These are phyloP conservation scores for Chloroclysta siterata DNA, from an alignment of 2,888 invertebrate species.

Conservation along the genomic window DNA sequence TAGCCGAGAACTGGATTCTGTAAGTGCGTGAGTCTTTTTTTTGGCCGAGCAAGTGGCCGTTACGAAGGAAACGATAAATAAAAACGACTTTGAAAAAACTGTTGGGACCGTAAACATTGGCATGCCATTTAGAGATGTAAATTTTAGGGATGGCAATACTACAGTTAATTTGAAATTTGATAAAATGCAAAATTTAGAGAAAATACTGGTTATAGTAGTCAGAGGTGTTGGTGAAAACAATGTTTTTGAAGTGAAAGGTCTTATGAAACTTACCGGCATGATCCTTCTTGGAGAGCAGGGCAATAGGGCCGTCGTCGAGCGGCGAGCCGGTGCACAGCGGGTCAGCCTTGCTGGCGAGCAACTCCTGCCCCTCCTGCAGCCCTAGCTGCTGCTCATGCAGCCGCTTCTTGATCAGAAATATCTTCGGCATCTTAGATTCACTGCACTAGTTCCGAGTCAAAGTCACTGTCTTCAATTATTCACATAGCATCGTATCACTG, in stretches of 20 bases:
- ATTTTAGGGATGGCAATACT: slow-evolving; percentile 25
- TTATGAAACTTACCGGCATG: slow-evolving; percentile 65
- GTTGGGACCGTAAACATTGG: slow-evolving; percentile 37
- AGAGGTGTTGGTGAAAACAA: neutral
- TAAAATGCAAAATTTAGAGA: neutral
- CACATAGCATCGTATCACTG: slow-evolving; percentile 81
- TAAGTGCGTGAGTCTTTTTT: slow-evolving; percentile 68
- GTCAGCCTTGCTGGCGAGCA: slow-evolving; percentile 86
- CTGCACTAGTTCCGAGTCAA: slow-evolving; percentile 77
- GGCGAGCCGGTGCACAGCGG: slow-evolving; percentile 85
- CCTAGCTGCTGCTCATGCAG: slow-evolving; percentile 95
- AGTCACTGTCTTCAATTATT: slow-evolving; percentile 74
- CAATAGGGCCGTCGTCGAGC: slow-evolving; percentile 85
- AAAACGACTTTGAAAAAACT: slow-evolving; percentile 49
- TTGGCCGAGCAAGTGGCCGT: slow-evolving; percentile 71
- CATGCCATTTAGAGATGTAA: slow-evolving; percentile 32
- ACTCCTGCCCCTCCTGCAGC: slow-evolving; percentile 92
- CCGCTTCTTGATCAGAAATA: slow-evolving; percentile 95
- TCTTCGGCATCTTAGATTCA: slow-evolving; percentile 92
- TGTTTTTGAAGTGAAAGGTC: neutral
- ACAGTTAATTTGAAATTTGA: neutral
- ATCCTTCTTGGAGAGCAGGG: slow-evolving; percentile 85
- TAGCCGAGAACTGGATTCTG: slow-evolving; percentile 76
- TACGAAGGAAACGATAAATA: slow-evolving; percentile 72
- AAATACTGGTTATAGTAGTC: neutral